Conservation (phyloP, 2,888 invertebrate genomes). For the Agonopterix alstromeriana region DNA sequence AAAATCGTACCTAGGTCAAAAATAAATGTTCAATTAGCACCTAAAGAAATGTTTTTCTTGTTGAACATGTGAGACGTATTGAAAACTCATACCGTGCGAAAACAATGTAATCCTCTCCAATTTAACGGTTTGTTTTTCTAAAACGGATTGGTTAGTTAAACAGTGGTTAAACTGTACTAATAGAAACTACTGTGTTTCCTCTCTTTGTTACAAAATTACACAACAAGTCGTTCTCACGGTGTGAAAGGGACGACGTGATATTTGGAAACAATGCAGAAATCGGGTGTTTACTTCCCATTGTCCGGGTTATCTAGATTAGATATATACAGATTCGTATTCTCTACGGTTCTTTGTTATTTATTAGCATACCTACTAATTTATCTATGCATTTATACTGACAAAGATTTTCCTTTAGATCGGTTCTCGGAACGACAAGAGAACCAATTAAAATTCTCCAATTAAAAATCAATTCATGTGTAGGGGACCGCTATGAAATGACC, state of each 20-base stretch:
- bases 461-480: too few relatives aligned
- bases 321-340: not conserved
- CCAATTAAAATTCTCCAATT: too few relatives aligned
- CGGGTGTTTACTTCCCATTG: constrained; percentile 23
- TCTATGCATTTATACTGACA: too few relatives aligned
- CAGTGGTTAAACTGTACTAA: constrained; percentile 12
- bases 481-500: too few relatives aligned
- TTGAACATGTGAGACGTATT: too few relatives aligned
- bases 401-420: too few relatives aligned
- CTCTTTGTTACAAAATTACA: constrained; percentile 28
- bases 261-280: constrained; percentile 18
- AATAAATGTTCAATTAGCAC: too few relatives aligned
- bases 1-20: too few relatives aligned
- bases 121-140: constrained; percentile 3
- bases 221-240: constrained; percentile 25
- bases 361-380: not conserved
- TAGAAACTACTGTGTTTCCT: constrained; percentile 25
- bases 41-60: too few relatives aligned
- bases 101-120: too few relatives aligned
- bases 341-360: not conserved
- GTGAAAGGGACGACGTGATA: constrained; percentile 19
- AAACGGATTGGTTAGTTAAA: constrained; percentile 13
- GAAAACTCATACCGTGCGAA: too few relatives aligned
- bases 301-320: constrained; percentile 20
- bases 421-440: too few relatives aligned